Conservation (phyloP, 2,888 invertebrate species). For the Drosophila atripex region DNA sequence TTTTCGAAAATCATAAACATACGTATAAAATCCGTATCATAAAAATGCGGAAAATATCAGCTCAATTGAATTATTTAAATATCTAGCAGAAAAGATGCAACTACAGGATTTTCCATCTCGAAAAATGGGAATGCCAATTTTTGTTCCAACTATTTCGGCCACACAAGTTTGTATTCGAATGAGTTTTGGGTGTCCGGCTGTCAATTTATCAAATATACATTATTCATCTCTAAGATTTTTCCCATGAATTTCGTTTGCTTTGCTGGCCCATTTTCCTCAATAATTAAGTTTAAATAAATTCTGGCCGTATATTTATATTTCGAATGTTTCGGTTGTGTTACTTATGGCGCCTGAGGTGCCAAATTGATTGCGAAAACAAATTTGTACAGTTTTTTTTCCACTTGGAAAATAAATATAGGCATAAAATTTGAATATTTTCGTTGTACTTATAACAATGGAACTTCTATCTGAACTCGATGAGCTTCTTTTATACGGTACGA, state of each 20-base stretch:
- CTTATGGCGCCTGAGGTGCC: constrained; percentile 23
- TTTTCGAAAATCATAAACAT: constrained; percentile 14
- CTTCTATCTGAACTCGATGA: not conserved
- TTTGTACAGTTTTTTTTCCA: constrained; percentile 5
- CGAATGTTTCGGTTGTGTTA: constrained; percentile 7
- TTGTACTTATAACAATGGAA: not conserved
- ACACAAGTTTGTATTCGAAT: not conserved
- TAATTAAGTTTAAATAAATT: constrained; percentile 24
- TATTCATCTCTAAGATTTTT: constrained; percentile 27
- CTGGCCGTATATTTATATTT: constrained; percentile 1
- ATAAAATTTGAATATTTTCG: not conserved
- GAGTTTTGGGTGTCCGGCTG: constrained; percentile 9
- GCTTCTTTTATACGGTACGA: not conserved
- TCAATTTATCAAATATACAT: constrained; percentile 38
- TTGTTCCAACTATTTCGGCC: not conserved
- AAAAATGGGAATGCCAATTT: constrained; percentile 1
- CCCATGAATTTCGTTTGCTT: constrained; percentile 9
- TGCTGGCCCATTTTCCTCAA: constrained; percentile 16
- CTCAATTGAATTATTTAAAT: constrained; percentile 18
- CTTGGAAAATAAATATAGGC: constrained; percentile 8
- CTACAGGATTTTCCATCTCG: constrained; percentile 1
- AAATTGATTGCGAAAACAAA: constrained; percentile 28
- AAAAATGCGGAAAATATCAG: constrained; percentile 21
- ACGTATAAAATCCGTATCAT: constrained; percentile 2
- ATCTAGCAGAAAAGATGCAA: not conserved